Evolutionary conservation across 1,140 invertebrate genomes (phyloP).

Genomic region (Cotesia glomerata): DNA sequence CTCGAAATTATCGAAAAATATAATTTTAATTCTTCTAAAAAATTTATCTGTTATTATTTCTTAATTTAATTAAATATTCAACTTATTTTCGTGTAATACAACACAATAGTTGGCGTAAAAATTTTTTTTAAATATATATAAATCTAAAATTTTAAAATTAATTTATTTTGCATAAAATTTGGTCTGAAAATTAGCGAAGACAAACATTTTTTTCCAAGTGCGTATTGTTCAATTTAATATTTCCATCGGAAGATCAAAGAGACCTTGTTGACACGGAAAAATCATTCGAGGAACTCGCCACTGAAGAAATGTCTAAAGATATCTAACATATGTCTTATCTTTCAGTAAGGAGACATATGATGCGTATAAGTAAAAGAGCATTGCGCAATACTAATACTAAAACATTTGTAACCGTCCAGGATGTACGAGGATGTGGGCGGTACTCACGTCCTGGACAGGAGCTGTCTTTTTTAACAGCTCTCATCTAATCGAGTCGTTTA

Average conservation of each 20-base stretch:
- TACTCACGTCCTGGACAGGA: conserved; percentile 30
- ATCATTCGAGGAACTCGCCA: background rate
- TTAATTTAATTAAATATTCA: too few species aligned
- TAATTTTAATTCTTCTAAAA: too few species aligned
- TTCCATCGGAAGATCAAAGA: background rate
- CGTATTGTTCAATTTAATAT: too few species aligned
- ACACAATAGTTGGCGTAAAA: too few species aligned
- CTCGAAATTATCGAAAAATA: too few species aligned
- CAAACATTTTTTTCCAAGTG: too few species aligned
- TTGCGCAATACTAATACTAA: conserved; percentile 52
- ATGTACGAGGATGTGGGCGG: conserved; percentile 49
- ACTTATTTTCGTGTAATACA: too few species aligned
- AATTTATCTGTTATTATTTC: too few species aligned
- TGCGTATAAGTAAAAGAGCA: conserved; percentile 20
- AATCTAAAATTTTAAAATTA: too few species aligned
- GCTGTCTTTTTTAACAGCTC: conserved; percentile 18
- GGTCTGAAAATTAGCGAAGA: too few species aligned
- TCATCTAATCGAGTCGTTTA: conserved; percentile 44
- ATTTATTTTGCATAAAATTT: too few species aligned
- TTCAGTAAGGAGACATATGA: conserved; percentile 37
- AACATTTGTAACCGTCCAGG: background rate
- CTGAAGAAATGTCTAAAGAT: background rate
- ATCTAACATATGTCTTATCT: conserved; percentile 24
- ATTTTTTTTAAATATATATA: too few species aligned
- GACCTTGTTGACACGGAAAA: background rate